Conservation (phyloP, 2,113 vertebrate genomes). For the Lutjanus erythropterus region DNA sequence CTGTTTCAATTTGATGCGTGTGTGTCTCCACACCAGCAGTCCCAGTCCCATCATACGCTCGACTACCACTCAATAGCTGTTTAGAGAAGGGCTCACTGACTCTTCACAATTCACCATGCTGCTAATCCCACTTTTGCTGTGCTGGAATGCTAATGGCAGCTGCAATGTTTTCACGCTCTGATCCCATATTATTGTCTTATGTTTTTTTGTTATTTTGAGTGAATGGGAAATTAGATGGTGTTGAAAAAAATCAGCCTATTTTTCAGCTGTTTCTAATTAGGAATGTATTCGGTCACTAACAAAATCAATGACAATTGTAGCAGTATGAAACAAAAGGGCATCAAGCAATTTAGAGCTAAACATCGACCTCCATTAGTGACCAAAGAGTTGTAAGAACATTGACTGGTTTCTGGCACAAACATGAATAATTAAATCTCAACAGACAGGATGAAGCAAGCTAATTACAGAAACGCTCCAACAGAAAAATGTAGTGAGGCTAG, state of each 20-base stretch:
- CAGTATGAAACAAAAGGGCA: conserved; percentile 9
- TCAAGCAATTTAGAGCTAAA: background rate
- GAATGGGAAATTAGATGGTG: background rate
- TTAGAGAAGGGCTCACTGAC: conserved; percentile 58
- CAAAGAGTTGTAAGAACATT: background rate
- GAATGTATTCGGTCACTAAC: background rate
- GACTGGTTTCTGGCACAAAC: background rate
- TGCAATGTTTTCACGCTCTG: background rate
- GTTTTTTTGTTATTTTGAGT: conserved; percentile 18
- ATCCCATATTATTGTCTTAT: background rate
- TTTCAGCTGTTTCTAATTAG: background rate
- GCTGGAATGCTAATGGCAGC: conserved; percentile 42
- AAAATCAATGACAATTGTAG: background rate
- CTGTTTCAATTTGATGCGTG: conserved; percentile 74
- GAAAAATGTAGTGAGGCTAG: background rate
- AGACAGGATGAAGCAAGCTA: background rate
- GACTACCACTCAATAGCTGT: conserved; percentile 39
- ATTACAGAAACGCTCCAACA: background rate
- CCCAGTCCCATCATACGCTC: conserved; percentile 67
- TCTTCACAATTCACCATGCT: conserved; percentile 49
- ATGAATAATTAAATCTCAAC: conserved; percentile 1
- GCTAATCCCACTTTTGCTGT: conserved; percentile 54
- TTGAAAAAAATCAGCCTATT: conserved; percentile 15
- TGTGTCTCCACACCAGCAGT: conserved; percentile 59
- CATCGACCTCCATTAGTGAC: background rate